A percentile compares a stretch with the other conserved stretches of the same genome.
Conservation (phyloP, 2,888 invertebrate species). For the Cephus runcator region DNA sequence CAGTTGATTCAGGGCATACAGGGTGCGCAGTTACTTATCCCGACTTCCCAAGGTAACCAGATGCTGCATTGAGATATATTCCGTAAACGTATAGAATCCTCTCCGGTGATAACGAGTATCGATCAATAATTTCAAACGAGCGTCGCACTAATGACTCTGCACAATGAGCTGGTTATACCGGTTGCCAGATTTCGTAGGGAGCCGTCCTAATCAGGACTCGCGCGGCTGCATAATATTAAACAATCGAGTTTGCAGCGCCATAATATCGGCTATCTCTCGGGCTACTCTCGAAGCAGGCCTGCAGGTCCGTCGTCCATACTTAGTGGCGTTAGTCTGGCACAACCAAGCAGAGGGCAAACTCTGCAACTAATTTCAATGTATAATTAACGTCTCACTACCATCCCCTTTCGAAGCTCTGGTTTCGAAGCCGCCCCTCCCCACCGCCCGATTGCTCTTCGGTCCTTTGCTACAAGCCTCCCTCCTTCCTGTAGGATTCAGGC, state of each 20-base stretch:
- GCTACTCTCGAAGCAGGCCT: conserved; percentile 7
- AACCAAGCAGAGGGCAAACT: conserved; percentile 62
- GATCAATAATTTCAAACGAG: not conserved
- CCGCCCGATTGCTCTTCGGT: conserved; percentile 29
- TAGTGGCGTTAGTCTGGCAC: conserved; percentile 58
- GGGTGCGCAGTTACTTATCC: conserved; percentile 93
- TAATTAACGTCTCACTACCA: conserved; percentile 65
- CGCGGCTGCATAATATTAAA: conserved; percentile 58
- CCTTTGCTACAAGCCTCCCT: conserved; percentile 23
- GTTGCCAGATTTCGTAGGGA: conserved; percentile 23
- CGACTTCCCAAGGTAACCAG: conserved; percentile 87
- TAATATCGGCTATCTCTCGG: conserved; percentile 56
- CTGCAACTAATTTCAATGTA: conserved; percentile 66
- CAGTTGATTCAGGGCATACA: conserved; percentile 93
- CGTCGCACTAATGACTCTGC: not conserved
- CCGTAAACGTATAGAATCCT: not conserved
- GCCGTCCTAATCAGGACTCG: conserved; percentile 45
- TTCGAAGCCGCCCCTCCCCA: conserved; percentile 17
- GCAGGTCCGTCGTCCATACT: conserved; percentile 54
- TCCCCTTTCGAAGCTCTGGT: conserved; percentile 39
- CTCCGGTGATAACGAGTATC: not conserved
- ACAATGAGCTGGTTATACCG: not conserved
- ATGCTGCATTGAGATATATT: not conserved
- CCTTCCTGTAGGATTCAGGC: conserved; percentile 27
- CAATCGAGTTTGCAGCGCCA: conserved; percentile 59